A percentile compares a stretch with the other conserved stretches of the same genome.
Conservation (phyloP, 2,888 invertebrate species). For the Stramonita haemastoma region DNA sequence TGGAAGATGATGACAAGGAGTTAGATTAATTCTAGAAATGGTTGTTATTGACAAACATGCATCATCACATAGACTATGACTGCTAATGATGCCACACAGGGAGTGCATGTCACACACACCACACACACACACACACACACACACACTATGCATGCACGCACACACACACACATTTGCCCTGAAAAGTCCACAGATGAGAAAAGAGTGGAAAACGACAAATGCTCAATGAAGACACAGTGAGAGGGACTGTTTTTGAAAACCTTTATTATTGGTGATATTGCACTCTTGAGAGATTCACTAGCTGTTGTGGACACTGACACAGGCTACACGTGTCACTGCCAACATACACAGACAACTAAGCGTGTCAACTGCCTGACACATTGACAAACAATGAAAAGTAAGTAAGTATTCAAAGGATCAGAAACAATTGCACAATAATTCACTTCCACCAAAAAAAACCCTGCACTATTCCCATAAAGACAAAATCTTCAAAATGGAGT, state of each 20-base stretch:
- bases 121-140: neutral
- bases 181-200: neutral
- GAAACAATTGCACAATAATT: neutral
- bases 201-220: neutral
- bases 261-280: constrained; percentile 12
- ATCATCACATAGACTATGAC: no score
- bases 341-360: neutral
- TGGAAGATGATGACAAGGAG: no score
- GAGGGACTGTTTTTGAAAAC: neutral
- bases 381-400: neutral
- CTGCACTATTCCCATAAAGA: neutral
- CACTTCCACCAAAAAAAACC: neutral
- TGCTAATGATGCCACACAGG: no score
- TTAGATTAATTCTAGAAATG: no score
- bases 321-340: neutral
- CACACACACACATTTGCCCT: neutral
- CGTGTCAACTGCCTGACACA: neutral
- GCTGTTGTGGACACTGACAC: constrained; percentile 8
- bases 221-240: neutral
- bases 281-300: constrained; percentile 12
- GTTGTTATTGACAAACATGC: no score
- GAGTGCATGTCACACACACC: no score
- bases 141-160: neutral
- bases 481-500: constrained; percentile 1
- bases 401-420: neutral